Percentiles rank a stretch among this genome's conserved stretches.
phyloP scores from a whole-genome alignment of 2,113 vertebrate genomes.

The Varanus komodoensis region DNA sequence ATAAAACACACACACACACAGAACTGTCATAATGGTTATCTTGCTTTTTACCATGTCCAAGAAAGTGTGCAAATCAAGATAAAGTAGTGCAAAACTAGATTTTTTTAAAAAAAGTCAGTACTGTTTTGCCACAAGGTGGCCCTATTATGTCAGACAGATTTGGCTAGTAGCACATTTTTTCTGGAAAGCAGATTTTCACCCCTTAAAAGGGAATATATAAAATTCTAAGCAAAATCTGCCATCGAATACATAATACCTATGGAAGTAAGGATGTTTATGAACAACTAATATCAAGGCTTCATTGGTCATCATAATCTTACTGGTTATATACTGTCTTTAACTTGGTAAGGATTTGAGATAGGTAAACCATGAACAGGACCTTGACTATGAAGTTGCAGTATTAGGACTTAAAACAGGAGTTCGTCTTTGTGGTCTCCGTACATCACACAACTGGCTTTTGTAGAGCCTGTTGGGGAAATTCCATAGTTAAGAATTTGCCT shows the following conservation, averaged over 20 bases:
- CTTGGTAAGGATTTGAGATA: neutral
- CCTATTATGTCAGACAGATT: slow-evolving; percentile 62
- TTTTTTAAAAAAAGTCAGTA: slow-evolving; percentile 32
- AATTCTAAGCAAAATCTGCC: neutral
- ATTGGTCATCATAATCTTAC: neutral
- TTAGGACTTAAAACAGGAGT: too few relatives aligned
- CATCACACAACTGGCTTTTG: too few relatives aligned
- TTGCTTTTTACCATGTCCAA: neutral
- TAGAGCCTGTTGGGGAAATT: too few relatives aligned
- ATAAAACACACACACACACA: too few relatives aligned
- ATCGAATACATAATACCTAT: neutral
- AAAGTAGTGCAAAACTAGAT: neutral
- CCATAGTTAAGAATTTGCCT: too few relatives aligned
- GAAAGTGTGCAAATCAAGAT: rapidly evolving
- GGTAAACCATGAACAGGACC: neutral
- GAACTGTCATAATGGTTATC: neutral
- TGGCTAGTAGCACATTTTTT: slow-evolving; percentile 28
- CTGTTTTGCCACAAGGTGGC: slow-evolving; percentile 77
- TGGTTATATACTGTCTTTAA: neutral
- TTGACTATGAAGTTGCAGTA: neutral
- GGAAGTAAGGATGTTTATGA: neutral
- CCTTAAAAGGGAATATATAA: slow-evolving; percentile 24
- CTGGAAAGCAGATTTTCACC: slow-evolving; percentile 55
- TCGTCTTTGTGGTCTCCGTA: too few relatives aligned
- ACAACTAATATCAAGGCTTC: neutral